Evolutionary conservation across 2,888 invertebrate genomes (phyloP).

Genomic region (Drosophila neotestacea): DNA sequence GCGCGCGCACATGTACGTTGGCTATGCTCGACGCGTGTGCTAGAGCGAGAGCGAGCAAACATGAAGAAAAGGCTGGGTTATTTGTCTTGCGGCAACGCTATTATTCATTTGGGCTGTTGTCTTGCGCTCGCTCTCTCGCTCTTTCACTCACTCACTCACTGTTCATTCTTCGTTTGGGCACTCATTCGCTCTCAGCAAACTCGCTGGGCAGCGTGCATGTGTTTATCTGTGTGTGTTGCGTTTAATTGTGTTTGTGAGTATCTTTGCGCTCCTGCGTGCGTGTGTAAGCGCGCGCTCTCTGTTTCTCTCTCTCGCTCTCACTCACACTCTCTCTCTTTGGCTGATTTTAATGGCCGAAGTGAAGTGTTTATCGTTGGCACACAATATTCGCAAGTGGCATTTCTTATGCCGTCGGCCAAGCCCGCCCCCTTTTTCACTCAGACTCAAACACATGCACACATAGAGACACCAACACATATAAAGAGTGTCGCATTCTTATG

Average conservation of each 20-base stretch:
- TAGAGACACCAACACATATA: slow-evolving; percentile 12
- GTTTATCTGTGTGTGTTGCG: slow-evolving; percentile 28
- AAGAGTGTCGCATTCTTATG: slow-evolving; percentile 59
- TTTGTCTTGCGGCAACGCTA: slow-evolving; percentile 85
- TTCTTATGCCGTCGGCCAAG: slow-evolving; percentile 79
- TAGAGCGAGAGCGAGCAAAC: slow-evolving; percentile 50
- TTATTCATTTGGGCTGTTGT: slow-evolving; percentile 82
- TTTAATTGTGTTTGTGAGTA: slow-evolving; percentile 25
- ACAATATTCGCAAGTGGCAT: slow-evolving; percentile 83
- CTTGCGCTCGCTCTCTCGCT: slow-evolving; percentile 54
- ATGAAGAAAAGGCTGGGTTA: slow-evolving; percentile 84
- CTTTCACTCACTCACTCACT: slow-evolving; percentile 45
- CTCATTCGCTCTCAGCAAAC: slow-evolving; percentile 56
- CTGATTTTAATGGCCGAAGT: slow-evolving; percentile 85
- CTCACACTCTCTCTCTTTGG: slow-evolving; percentile 43
- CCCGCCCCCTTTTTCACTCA: slow-evolving; percentile 65
- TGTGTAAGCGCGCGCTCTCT: slow-evolving; percentile 42
- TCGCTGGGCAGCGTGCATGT: slow-evolving; percentile 20
- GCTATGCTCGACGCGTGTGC: slow-evolving; percentile 34
- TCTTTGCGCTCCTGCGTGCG: slow-evolving; percentile 29
- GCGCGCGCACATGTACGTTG: slow-evolving; percentile 63
- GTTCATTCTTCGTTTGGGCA: slow-evolving; percentile 58
- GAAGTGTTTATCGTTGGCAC: slow-evolving; percentile 85
- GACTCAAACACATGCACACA: slow-evolving; percentile 42
- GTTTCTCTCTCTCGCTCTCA: slow-evolving; percentile 42